Conservation (phyloP, 2,797 vertebrate species). For the Odontamblyopus lacepedii region DNA sequence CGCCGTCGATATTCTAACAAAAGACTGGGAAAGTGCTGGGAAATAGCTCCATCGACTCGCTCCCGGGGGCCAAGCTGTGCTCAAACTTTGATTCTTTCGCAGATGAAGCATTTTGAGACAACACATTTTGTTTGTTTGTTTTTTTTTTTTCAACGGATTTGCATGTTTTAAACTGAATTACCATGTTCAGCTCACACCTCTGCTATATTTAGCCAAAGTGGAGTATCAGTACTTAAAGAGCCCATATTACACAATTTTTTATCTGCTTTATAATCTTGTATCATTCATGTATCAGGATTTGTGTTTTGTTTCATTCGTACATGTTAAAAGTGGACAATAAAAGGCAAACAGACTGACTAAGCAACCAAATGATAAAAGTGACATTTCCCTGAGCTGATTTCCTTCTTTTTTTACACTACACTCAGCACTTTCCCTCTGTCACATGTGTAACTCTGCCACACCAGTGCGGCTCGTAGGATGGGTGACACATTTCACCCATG, state of each 20-base stretch:
- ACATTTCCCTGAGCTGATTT: slow-evolving; percentile 5
- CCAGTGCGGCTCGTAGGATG: slow-evolving; percentile 18
- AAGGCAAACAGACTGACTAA: too few species aligned
- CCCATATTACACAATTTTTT: too few species aligned
- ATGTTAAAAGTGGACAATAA: too few species aligned
- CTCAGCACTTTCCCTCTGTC: slow-evolving; percentile 36
- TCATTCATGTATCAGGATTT: too few species aligned
- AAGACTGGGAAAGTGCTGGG: background rate
- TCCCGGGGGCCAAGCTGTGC: background rate
- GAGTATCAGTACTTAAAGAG: too few species aligned
- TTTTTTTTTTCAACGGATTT: background rate
- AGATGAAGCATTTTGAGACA: slow-evolving; percentile 5
- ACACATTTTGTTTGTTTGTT: background rate
- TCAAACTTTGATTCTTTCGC: slow-evolving; percentile 7
- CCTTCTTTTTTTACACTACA: slow-evolving; percentile 20
- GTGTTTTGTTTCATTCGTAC: too few species aligned
- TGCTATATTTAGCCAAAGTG: background rate
- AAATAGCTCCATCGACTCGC: slow-evolving; percentile 2
- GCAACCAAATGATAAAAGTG: too few species aligned
- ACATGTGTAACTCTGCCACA: slow-evolving; percentile 28
- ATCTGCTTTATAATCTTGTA: too few species aligned
- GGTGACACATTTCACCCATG: slow-evolving; percentile 25
- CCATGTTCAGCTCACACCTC: background rate
- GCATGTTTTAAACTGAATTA: background rate
- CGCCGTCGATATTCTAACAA: background rate